Conservation (phyloP, 2,888 invertebrate genomes). For the Caenorhabditis imperialis region DNA sequence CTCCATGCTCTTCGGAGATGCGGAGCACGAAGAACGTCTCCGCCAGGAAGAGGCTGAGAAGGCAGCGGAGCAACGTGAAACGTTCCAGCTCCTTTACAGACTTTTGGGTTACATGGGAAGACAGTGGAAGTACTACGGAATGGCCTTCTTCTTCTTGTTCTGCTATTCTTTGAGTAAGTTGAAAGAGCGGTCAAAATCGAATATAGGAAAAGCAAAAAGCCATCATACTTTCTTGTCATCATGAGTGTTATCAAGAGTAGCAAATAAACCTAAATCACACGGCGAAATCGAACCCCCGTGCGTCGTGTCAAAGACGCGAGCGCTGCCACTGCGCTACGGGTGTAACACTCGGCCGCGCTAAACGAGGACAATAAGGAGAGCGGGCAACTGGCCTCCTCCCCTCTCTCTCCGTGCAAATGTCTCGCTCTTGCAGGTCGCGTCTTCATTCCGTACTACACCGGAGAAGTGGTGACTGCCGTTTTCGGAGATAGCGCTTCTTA, state of each 20-base stretch:
- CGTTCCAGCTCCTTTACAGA: conserved; percentile 71
- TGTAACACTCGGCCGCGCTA: conserved; percentile 32
- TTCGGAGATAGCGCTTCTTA: conserved; percentile 72
- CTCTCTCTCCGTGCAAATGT: too few species aligned
- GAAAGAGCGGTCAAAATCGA: too few species aligned
- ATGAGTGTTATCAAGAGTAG: conserved; percentile 54
- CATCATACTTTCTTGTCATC: conserved; percentile 56
- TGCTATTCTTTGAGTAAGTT: conserved; percentile 74
- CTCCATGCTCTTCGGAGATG: conserved; percentile 61
- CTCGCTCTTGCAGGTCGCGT: conserved; percentile 72
- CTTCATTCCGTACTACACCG: conserved; percentile 77
- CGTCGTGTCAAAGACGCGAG: neutral
- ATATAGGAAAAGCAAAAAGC: too few species aligned
- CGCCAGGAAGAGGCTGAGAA: conserved; percentile 69
- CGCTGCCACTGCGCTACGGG: conserved; percentile 47
- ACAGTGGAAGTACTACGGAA: conserved; percentile 74
- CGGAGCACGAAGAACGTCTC: conserved; percentile 55
- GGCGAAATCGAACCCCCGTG: conserved; percentile 41
- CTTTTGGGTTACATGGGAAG: conserved; percentile 75
- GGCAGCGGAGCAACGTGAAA: conserved; percentile 73
- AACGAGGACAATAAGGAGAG: conserved; percentile 10
- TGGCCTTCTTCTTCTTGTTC: conserved; percentile 76
- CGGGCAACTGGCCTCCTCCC: neutral
- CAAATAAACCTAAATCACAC: conserved; percentile 57
- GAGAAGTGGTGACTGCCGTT: conserved; percentile 76